Evolutionary conservation across 2,113 vertebrate species (phyloP).

Genomic region (Gymnocephalus cernua): DNA sequence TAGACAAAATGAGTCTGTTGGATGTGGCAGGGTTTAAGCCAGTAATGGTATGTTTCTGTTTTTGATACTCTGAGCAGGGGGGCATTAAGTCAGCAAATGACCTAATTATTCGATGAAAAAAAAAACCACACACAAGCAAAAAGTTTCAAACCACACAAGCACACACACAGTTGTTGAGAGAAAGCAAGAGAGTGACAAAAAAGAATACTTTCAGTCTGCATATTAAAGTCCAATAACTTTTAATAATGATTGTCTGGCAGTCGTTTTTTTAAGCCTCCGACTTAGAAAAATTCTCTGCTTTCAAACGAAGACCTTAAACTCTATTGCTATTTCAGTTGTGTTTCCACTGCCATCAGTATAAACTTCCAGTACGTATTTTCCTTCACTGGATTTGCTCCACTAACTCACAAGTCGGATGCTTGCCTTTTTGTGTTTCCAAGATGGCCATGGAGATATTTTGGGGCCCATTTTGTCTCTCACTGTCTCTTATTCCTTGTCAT

Average conservation of each 20-base stretch:
- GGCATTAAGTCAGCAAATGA: constrained; percentile 40
- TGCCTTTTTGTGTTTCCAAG: constrained; percentile 67
- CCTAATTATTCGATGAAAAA: constrained; percentile 48
- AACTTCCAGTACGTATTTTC: constrained; percentile 67
- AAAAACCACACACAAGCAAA: constrained; percentile 15
- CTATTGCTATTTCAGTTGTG: constrained; percentile 68
- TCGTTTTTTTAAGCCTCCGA: constrained; percentile 34
- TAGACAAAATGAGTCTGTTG: constrained; percentile 53
- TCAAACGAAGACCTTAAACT: constrained; percentile 56
- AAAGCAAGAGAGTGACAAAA: constrained; percentile 3
- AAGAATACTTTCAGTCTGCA: constrained; percentile 36
- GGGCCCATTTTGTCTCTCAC: constrained; percentile 52
- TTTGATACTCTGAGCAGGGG: constrained; percentile 30
- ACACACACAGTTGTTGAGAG: background rate
- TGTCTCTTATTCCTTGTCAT: constrained; percentile 68
- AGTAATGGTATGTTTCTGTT: constrained; percentile 42
- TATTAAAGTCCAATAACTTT: constrained; percentile 50
- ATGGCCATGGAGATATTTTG: constrained; percentile 66
- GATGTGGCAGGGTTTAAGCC: constrained; percentile 45
- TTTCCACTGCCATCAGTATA: constrained; percentile 75
- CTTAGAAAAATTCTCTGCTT: constrained; percentile 55
- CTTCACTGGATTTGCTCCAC: constrained; percentile 69
- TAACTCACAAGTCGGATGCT: constrained; percentile 64
- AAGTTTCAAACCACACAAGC: constrained; percentile 33
- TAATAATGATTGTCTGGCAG: constrained; percentile 56